Conservation (phyloP, 2,113 vertebrate species). For the Vanacampus margaritifer region DNA sequence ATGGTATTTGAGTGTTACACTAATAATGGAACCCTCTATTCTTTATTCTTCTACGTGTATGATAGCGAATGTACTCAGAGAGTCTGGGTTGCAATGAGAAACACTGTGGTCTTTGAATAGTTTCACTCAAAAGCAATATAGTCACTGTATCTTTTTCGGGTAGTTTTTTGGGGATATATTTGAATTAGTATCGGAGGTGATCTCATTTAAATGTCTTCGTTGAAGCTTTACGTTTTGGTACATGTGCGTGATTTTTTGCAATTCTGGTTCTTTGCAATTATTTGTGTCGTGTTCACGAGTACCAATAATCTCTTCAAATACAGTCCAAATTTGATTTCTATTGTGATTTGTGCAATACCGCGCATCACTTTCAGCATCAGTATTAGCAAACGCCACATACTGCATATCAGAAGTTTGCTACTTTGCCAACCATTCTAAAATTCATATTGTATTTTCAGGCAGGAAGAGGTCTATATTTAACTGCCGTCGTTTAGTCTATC, state of each 20-base stretch:
- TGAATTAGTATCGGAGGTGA: conserved; percentile 38
- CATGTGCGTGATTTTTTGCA: conserved; percentile 46
- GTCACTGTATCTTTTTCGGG: conserved; percentile 24
- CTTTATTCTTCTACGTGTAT: conserved; percentile 66
- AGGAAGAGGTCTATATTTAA: conserved; percentile 56
- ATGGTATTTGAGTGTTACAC: conserved; percentile 52
- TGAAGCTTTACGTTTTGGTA: conserved; percentile 46
- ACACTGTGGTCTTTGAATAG: conserved; percentile 68
- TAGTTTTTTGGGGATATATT: conserved; percentile 21
- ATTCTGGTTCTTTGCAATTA: conserved; percentile 36
- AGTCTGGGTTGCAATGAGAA: conserved; percentile 59
- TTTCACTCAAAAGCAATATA: conserved; percentile 70
- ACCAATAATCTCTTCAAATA: conserved; percentile 35
- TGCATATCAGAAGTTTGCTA: conserved; percentile 12
- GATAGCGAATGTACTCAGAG: conserved; percentile 65
- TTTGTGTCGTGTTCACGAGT: conserved; percentile 38
- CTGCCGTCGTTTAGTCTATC: conserved; percentile 38
- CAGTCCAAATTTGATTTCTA: conserved; percentile 28
- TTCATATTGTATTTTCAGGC: conserved; percentile 25
- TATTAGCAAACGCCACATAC: conserved; percentile 16
- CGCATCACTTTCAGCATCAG: conserved; percentile 5
- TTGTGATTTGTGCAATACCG: not conserved
- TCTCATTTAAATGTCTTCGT: conserved; percentile 36
- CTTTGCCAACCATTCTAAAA: conserved; percentile 37
- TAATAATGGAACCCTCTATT: conserved; percentile 45